Conservation (phyloP, 2,113 vertebrate genomes). For the pig (Sus scrofa) region DNA sequence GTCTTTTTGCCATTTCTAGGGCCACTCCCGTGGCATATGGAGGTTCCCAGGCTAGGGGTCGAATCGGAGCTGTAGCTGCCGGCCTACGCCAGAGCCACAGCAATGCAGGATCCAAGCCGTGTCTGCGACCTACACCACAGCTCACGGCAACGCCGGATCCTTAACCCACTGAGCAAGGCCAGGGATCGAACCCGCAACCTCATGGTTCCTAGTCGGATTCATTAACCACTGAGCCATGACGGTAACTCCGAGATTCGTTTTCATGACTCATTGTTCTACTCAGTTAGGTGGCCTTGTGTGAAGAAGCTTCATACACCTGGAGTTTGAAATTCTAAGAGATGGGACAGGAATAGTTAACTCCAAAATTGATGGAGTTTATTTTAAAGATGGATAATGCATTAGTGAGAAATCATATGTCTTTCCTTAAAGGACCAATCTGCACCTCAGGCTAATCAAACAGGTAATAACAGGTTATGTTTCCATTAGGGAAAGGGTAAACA, state of each 20-base stretch:
- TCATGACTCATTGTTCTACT: constrained; percentile 40
- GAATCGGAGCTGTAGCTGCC: no score
- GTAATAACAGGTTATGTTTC: constrained; percentile 37
- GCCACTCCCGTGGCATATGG: no score
- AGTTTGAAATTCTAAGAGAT: constrained; percentile 61
- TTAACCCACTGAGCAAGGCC: no score
- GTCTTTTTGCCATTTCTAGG: no score
- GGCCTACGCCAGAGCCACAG: no score
- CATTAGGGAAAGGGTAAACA: constrained; percentile 34
- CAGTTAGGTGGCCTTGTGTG: constrained; percentile 34
- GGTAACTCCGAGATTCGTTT: constrained; percentile 51
- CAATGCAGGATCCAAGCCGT: no score
- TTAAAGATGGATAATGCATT: constrained; percentile 12
- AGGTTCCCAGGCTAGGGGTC: no score
- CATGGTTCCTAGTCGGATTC: no score
- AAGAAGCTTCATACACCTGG: constrained; percentile 8
- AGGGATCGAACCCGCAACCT: no score
- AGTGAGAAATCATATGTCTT: constrained; percentile 26
- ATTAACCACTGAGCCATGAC: no score
- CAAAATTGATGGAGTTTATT: constrained; percentile 10
- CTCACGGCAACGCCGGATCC: no score
- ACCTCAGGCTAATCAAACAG: constrained; percentile 33
- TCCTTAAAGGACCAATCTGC: constrained; percentile 43
- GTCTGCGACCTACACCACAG: no score
- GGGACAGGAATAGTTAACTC: constrained; percentile 19